Evolutionary conservation across 2,888 invertebrate species (phyloP).

Genomic region (Stenolophus ochropezus): DNA sequence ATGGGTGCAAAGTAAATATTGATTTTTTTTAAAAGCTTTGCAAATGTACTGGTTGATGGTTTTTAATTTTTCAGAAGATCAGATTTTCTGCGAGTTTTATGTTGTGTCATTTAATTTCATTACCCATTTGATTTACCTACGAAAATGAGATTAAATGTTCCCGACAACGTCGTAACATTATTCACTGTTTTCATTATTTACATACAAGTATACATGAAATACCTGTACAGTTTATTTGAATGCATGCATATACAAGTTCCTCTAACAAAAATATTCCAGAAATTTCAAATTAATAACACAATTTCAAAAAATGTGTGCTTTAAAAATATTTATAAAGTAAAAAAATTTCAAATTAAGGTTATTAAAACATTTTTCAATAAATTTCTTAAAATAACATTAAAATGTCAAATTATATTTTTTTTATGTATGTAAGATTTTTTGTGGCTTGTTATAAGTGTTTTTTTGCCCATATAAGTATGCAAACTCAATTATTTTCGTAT

Average conservation of each 20-base stretch:
- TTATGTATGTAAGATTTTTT: too few species aligned
- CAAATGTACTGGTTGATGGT: slow-evolving; percentile 24
- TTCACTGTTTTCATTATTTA: not conserved
- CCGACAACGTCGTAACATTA: not conserved
- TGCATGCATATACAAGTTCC: not conserved
- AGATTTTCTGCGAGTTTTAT: slow-evolving; percentile 28
- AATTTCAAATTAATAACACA: too few species aligned
- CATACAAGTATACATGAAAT: not conserved
- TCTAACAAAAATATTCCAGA: too few species aligned
- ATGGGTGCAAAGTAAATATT: slow-evolving; percentile 32
- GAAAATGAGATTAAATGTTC: not conserved
- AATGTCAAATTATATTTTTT: too few species aligned
- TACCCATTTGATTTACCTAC: not conserved
- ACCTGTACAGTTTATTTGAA: not conserved
- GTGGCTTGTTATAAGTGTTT: too few species aligned
- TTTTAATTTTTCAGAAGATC: slow-evolving; percentile 36
- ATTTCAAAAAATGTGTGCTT: too few species aligned
- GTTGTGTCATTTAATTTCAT: slow-evolving; percentile 34
- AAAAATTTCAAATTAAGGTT: too few species aligned
- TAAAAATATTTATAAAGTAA: too few species aligned
- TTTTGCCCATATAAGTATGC: too few species aligned
- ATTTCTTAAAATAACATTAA: too few species aligned
- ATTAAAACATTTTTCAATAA: too few species aligned
- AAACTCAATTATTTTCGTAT: slow-evolving; percentile 19
- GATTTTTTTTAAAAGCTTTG: slow-evolving; percentile 38